Evolutionary conservation across 2,888 invertebrate species (phyloP).

Genomic region (Leuctra nigra): DNA sequence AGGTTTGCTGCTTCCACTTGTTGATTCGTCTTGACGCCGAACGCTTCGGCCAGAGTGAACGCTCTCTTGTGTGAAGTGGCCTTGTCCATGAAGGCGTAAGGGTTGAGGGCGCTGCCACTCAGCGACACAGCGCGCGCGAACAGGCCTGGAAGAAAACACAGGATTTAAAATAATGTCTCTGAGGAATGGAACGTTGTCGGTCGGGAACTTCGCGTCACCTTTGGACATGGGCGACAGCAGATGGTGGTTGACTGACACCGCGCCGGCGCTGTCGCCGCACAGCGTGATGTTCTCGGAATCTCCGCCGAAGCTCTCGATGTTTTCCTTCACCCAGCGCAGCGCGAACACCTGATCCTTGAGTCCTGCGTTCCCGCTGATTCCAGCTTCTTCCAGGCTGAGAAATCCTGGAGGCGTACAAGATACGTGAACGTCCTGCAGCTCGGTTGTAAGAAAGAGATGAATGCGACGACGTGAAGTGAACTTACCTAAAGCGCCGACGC

Average conservation of each 20-base stretch:
- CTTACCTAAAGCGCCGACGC: constrained; percentile 34
- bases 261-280: constrained; percentile 6
- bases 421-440: no score
- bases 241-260: background rate
- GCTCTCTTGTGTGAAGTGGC: constrained; percentile 5
- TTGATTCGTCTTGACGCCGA: background rate
- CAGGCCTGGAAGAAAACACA: constrained; percentile 1
- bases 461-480: background rate
- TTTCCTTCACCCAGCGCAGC: constrained; percentile 8
- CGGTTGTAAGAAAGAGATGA: background rate
- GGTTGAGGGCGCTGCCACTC: background rate
- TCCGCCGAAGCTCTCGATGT: constrained; percentile 11
- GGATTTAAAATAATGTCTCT: background rate
- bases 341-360: constrained; percentile 12
- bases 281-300: constrained; percentile 2
- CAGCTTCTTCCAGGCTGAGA: constrained; percentile 11
- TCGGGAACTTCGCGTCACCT: no score
- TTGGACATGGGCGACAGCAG: constrained; percentile 6
- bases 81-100: constrained; percentile 5
- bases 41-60: background rate
- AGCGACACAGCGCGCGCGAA: background rate
- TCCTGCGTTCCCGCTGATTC: constrained; percentile 10
- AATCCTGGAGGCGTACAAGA: constrained; percentile 2
- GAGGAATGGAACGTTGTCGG: no score
- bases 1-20: background rate